phyloP scores from a whole-genome alignment of 2,797 vertebrate genomes.

The Gila robusta region DNA sequence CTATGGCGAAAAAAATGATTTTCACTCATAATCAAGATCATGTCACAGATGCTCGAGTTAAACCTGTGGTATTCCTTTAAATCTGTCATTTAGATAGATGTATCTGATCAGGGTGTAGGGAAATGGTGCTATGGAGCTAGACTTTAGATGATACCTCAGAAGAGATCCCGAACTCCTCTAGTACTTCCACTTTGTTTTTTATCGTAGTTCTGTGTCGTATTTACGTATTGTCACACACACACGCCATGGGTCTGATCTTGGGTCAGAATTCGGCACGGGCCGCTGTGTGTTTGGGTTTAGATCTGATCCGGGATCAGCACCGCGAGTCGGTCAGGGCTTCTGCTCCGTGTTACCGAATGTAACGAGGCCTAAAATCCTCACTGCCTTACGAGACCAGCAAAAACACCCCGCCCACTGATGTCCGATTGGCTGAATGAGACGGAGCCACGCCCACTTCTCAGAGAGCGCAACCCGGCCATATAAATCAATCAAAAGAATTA shows the following conservation, averaged over 20 bases:
- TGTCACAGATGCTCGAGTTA: neutral
- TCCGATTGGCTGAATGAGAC: slow-evolving; percentile 33
- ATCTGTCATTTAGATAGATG: slow-evolving; percentile 17
- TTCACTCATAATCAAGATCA: neutral
- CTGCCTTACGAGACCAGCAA: slow-evolving; percentile 72
- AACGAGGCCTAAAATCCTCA: slow-evolving; percentile 65
- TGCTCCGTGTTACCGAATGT: slow-evolving; percentile 70
- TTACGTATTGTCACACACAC: neutral
- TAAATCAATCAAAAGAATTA: neutral
- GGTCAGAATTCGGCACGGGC: neutral
- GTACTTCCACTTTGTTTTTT: slow-evolving; percentile 27
- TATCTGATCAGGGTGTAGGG: slow-evolving; percentile 7
- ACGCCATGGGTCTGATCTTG: neutral
- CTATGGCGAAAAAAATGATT: neutral
- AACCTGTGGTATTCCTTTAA: neutral
- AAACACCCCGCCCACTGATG: slow-evolving; percentile 50
- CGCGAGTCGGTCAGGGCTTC: slow-evolving; percentile 12
- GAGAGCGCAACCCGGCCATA: neutral
- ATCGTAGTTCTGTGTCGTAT: slow-evolving; percentile 25
- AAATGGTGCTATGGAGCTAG: slow-evolving; percentile 60
- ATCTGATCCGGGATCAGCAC: slow-evolving; percentile 18
- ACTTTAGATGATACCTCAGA: slow-evolving; percentile 49
- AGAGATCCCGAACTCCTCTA: slow-evolving; percentile 42
- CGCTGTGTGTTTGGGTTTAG: neutral
- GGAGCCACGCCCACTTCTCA: slow-evolving; percentile 15